Conservation (phyloP, 2,888 invertebrate species). For the Azorinus chamasolen region DNA sequence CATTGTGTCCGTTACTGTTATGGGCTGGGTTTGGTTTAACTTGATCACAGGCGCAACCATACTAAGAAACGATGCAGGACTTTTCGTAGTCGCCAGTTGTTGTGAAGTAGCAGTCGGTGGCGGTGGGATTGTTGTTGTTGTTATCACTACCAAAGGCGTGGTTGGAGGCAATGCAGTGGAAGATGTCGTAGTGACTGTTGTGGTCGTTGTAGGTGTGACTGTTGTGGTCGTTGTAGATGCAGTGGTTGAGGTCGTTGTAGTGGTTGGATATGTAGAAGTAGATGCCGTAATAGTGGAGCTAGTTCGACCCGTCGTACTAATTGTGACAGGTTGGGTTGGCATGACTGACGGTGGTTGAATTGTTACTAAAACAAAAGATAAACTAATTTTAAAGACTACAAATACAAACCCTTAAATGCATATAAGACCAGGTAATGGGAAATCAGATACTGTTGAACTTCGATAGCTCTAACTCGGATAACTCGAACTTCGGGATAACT, state of each 20-base stretch:
- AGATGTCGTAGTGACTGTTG: background rate
- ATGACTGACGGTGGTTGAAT: background rate
- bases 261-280: background rate
- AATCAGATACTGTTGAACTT: no score
- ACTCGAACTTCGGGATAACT: no score
- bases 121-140: background rate
- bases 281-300: background rate
- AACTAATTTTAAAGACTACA: no score
- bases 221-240: background rate
- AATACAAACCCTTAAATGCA: no score
- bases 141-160: no score
- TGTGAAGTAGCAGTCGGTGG: background rate
- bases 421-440: no score
- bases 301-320: slow-evolving; percentile 5
- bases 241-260: background rate
- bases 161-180: background rate
- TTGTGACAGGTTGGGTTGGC: background rate
- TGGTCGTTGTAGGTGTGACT: background rate
- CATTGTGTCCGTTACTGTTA: no score
- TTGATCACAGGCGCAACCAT: no score
- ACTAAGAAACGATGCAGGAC: no score
- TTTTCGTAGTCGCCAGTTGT: no score
- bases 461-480: no score
- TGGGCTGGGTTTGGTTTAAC: no score
- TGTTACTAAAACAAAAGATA: background rate